Evolutionary conservation across 2,113 vertebrate species (phyloP), one percentile per base, ranked within the genome.

Genomic region (Anseranas semipalmata): DNA sequence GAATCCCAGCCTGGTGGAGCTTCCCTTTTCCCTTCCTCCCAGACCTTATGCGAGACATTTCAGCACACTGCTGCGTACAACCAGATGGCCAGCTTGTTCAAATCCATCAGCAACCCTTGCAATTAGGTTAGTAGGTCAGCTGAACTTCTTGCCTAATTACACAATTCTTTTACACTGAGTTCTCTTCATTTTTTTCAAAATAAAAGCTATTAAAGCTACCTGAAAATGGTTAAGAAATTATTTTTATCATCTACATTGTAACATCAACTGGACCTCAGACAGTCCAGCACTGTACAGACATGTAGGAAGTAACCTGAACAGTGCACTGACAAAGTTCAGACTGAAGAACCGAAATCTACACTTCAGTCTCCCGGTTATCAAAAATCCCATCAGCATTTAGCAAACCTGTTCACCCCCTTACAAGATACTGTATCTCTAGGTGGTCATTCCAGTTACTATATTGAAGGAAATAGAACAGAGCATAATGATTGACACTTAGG

Each of bases 41-140:
- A 68, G 60, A 39, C 24, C 46, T 87, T 43, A 25, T 0, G 0
- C 0, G 4, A 50, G 18, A 17, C 1, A 0, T 55, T 45, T 10
- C 3, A 53, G 80, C 74, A 46, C 41, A 41, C 32, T 0, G 2
- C 80, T 43, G 48, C 1, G 16, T 20, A 2, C 15, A 66, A 63
- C 30, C 92, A 95, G 89, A 87, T 82, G 91, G 91, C 72, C 58
- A 32, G 59, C 67, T 56, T 1, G 1, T 48, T 45, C 95, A 92
- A 89, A 95, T 58, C 87, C 58, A 75, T 37, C 84, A 67, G 72
- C 19, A 22, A 80, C 76, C 82, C 27, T 6, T 2, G 71, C 59
- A 87, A 92, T 10, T 82, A 81, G 92, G 87, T 87, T 74, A 95
- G 81, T 91, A 75, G 93, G 80, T 83, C 92, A 92, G 86, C 62